These are phyloP conservation scores for Myotis brandtii DNA, from an alignment of 2,113 vertebrate species.

Conservation along the genomic window DNA sequence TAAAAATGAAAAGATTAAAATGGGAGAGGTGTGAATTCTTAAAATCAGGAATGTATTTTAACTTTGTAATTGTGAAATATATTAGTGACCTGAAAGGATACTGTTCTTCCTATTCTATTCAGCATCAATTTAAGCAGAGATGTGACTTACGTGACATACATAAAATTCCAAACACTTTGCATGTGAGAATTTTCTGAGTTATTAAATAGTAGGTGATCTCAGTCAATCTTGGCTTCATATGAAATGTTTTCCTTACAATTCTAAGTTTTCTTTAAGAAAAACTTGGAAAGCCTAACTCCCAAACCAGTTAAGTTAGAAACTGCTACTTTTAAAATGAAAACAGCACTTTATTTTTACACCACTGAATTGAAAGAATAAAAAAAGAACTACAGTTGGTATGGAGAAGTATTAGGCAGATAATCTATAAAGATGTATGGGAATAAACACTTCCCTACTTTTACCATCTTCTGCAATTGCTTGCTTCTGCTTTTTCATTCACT, in stretches of 20 bases:
- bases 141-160: neutral
- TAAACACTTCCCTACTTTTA: rapidly evolving
- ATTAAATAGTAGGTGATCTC: constrained; percentile 59
- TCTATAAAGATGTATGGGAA: neutral
- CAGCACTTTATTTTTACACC: constrained; percentile 61
- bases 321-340: constrained; percentile 70
- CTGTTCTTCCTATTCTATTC: neutral
- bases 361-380: constrained; percentile 15
- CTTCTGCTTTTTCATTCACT: constrained; percentile 22
- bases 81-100: neutral
- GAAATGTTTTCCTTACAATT: constrained; percentile 66
- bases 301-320: constrained; percentile 71
- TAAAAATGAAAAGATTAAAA: constrained; percentile 8
- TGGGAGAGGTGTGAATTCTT: constrained; percentile 31
- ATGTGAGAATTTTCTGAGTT: constrained; percentile 41
- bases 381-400: neutral
- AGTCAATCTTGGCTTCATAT: constrained; percentile 52
- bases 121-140: neutral
- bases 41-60: constrained; percentile 45
- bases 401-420: constrained; percentile 27
- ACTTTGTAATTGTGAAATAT: neutral
- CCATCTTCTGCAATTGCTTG: neutral
- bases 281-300: constrained; percentile 64
- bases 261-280: constrained; percentile 75
- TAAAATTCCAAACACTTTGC: constrained; percentile 7